A percentile compares a stretch with the other conserved stretches of the same genome.
Evolutionary conservation across 1,140 invertebrate genomes (phyloP).

Genomic region (Trichonephila clavata): DNA sequence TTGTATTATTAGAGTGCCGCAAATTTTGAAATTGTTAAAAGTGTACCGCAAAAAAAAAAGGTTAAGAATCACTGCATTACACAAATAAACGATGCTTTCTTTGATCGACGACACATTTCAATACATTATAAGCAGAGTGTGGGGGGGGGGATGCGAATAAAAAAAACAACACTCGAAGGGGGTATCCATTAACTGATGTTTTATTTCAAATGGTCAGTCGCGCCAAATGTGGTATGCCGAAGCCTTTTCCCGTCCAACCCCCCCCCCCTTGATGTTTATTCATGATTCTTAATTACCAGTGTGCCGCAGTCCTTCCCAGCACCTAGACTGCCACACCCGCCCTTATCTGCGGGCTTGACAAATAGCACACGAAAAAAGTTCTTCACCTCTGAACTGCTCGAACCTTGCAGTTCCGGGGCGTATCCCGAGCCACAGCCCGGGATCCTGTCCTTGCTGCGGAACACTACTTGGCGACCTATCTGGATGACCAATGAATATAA

Average conservation of each 20-base stretch:
- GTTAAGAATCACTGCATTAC: too few relatives aligned
- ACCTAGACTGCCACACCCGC: constrained; percentile 75
- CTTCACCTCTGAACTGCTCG: constrained; percentile 73
- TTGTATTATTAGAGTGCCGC: too few relatives aligned
- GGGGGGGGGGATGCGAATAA: too few relatives aligned
- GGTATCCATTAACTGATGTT: too few relatives aligned
- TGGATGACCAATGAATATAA: background rate
- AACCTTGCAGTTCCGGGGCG: constrained; percentile 76
- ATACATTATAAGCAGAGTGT: too few relatives aligned
- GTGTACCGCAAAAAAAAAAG: too few relatives aligned
- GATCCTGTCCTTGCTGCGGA: constrained; percentile 58
- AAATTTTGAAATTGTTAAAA: too few relatives aligned
- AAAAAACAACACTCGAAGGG: too few relatives aligned
- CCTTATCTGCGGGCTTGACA: constrained; percentile 75
- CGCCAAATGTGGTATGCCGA: constrained; percentile 44
- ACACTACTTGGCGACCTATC: constrained; percentile 49
- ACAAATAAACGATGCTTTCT: too few relatives aligned
- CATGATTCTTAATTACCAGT: constrained; percentile 76
- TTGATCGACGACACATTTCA: too few relatives aligned
- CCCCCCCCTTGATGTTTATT: constrained; percentile 77
- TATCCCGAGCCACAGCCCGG: constrained; percentile 79
- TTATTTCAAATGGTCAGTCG: background rate
- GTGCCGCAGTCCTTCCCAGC: constrained; percentile 59
- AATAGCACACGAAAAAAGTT: constrained; percentile 74
- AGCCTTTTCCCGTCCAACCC: constrained; percentile 38